Evolutionary conservation across 2,888 invertebrate species (phyloP), one percentile per base, ranked within the genome.

Genomic region (Camptogramma bilineatum): DNA sequence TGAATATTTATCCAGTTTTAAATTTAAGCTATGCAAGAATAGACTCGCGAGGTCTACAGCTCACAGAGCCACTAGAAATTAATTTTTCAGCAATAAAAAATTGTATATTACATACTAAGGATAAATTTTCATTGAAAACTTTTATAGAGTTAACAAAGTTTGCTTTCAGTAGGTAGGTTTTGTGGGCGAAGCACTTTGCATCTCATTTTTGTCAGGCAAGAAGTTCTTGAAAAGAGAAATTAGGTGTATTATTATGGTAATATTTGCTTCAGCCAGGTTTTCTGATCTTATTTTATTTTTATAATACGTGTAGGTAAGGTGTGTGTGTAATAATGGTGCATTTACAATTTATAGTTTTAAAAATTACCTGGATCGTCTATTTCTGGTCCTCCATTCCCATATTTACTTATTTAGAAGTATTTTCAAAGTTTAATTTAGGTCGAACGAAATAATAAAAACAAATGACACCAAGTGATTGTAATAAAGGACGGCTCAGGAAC

Each of bases 391-490:
- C 8, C 34, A 8, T 34, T 10, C 13, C 28, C 7, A 28, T 28
- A 5, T 28, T 0, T 5, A 28, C n/a, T n/a, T n/a, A n/a, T n/a
- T n/a, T n/a, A n/a, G n/a, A n/a, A 28, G 28, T 4, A 13, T 3
- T 54, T 31, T 52, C 24, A 9, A 47, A 52, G 18, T 18, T 59
- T 39, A 48, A 39, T 48, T 58, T 44, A 62, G 55, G 46, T 56
- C 64, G 31, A 52, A 57, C 64, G 31, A 52, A 13, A 62, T 72
- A 73, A 77, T 77, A 77, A 78, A 77, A 74, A 72, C 68, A 70
- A 73, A 77, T 72, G 64, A 59, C 56, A 63, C 50, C 48, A 51
- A 59, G 39, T 44, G 61, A 61, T 65, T 66, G 61, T 68, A 62
- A 66, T 53, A 66, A 64, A 64, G 68, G 65, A 62, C 64, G 56